Base-by-base conservation (phyloP, 2,888 invertebrate species). In the Drosophila monieri region DNA sequence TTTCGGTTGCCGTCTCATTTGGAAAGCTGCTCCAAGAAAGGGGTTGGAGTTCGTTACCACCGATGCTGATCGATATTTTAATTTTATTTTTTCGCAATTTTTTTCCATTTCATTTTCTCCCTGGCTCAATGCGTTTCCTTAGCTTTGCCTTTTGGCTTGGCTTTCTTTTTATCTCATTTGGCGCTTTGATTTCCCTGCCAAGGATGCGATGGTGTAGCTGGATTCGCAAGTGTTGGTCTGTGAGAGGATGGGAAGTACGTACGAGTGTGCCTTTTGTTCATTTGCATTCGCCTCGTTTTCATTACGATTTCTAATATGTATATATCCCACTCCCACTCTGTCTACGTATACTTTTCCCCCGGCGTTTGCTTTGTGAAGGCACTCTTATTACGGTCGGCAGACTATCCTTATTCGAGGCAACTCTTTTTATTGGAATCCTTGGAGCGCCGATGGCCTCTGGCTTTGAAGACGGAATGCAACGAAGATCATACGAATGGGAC, bases 61-160 rank as follows among this genome's bases (percentile, higher is more conserved):
- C 83, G 73, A 74, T 79, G 74, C 76, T 86, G 89, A 90, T 90
- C 90, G 90, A 90, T 90, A 89, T 89, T 90, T 90, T 89, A 90
- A 89, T 88, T 89, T 88, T 84, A 87, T 85, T 88, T 65, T 74
- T 78, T 77, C 62, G 57, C 77, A 78, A 66, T 80, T 79, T 18
- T 54, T 54, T 71, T 61, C 60, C 62, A 58, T 66, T 70, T 65
- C 67, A 51, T 54, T 65, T 59, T 70, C 59, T 68, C 64, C 59
- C 61, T 51, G 43, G 52, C 65, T 55, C 57, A 72, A 62, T 85
- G 74, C 80, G 80, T 86, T 86, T 86, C 86, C 84, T 73, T 69
- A 74, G 84, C 84, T 83, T 88, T 88, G 74, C 80, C 88, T 78
- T 74, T 78, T 80, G 69, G 65, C 58, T 59, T 48, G 48, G 43